Conservation (phyloP, 2,888 invertebrate genomes). For the Heteromyza rotundicornis region DNA sequence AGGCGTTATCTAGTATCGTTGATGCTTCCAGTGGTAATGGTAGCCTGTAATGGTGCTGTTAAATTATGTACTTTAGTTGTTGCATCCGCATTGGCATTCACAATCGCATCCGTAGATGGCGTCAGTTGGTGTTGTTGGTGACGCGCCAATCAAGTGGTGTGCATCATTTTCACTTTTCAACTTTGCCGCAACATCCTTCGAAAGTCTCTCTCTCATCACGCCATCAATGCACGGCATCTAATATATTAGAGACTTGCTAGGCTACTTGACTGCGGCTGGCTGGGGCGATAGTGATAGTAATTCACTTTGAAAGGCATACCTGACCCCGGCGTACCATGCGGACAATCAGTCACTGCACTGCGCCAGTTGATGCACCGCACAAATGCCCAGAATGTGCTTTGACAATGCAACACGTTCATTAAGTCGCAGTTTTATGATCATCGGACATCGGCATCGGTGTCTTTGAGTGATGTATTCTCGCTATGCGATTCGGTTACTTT, state of each 20-base stretch:
- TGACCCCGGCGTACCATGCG: background rate
- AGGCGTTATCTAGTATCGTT: too few species aligned
- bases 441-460: background rate
- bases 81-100: too few species aligned
- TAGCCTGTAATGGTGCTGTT: constrained; percentile 17
- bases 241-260: too few species aligned
- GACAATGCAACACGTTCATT: constrained; percentile 23
- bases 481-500: background rate
- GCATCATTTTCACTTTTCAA: too few species aligned
- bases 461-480: constrained; percentile 9
- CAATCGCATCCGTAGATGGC: background rate
- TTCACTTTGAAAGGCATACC: background rate
- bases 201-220: too few species aligned
- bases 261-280: background rate
- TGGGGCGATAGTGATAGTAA: background rate
- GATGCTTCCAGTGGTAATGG: constrained; percentile 8
- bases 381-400: constrained; percentile 1
- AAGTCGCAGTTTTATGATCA: constrained; percentile 21
- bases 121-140: constrained; percentile 13
- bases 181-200: too few species aligned
- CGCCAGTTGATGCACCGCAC: background rate
- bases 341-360: background rate
- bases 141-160: too few species aligned
- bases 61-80: constrained; percentile 22
- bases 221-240: too few species aligned